phyloP scores from a whole-genome alignment of 2,888 invertebrate species.

The Perdita meconis region DNA sequence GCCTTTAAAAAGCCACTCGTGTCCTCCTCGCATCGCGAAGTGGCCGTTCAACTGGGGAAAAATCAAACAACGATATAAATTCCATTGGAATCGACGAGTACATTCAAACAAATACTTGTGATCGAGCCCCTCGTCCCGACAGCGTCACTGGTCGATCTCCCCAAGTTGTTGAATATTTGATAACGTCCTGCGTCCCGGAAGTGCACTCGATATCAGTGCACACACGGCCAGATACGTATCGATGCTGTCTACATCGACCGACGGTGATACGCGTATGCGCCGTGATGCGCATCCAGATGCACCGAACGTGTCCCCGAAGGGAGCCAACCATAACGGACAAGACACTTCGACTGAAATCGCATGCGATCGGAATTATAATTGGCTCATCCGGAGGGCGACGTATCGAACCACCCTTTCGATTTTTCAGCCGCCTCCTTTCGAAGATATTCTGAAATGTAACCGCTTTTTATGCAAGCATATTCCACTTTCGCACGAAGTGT shows the following conservation, averaged over 20 bases:
- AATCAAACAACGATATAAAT: conserved; percentile 59
- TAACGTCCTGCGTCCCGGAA: conserved; percentile 70
- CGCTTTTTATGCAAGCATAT: not conserved
- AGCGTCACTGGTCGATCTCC: conserved; percentile 45
- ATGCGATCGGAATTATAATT: conserved; percentile 38
- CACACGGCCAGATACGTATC: conserved; percentile 61
- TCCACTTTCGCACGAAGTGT: too few species aligned
- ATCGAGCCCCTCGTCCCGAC: conserved; percentile 42
- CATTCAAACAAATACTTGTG: conserved; percentile 48
- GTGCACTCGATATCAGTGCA: conserved; percentile 66
- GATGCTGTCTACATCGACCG: conserved; percentile 52
- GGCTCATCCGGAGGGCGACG: not conserved
- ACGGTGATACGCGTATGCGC: conserved; percentile 55
- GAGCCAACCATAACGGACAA: conserved; percentile 17
- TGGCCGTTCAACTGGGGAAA: conserved; percentile 26
- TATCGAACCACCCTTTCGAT: not conserved
- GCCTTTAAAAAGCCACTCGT: conserved; percentile 18
- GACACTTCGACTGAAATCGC: conserved; percentile 30
- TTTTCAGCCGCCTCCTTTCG: not conserved
- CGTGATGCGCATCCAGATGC: conserved; percentile 62
- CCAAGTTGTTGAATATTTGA: conserved; percentile 69
- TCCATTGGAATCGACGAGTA: conserved; percentile 39
- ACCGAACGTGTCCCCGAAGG: conserved; percentile 31
- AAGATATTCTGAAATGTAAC: not conserved
- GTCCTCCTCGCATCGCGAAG: conserved; percentile 18